Evolutionary conservation across 2,113 vertebrate genomes (phyloP).

Genomic region (Butorides virescens): DNA sequence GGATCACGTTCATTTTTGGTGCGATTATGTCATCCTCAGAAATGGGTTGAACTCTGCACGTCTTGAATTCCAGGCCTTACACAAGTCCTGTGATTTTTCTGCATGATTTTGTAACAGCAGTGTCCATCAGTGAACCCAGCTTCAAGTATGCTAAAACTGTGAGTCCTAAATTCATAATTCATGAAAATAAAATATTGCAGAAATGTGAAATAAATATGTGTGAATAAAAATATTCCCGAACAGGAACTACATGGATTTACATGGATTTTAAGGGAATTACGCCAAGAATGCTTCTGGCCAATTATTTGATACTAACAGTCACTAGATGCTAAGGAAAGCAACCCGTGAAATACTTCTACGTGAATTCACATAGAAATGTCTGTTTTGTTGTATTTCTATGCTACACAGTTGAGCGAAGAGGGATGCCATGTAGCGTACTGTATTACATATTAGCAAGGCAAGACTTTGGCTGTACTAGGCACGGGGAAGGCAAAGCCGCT

Average conservation of each 20-base stretch:
- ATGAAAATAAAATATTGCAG: neutral
- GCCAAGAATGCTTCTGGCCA: neutral
- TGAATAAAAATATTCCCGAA: neutral
- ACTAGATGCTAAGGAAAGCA: neutral
- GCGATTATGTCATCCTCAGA: neutral
- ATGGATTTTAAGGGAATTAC: neutral
- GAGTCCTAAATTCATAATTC: neutral
- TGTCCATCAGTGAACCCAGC: neutral
- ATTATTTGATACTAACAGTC: neutral
- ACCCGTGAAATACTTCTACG: neutral
- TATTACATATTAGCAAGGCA: neutral
- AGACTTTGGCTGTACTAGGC: neutral
- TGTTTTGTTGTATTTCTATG: neutral
- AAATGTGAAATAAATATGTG: neutral
- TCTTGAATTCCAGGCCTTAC: conserved; percentile 34
- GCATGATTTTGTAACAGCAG: neutral
- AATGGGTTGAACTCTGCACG: neutral
- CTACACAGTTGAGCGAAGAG: neutral
- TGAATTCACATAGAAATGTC: neutral
- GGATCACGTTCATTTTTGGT: neutral
- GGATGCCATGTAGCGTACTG: neutral
- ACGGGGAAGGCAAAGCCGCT: neutral
- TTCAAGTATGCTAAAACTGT: neutral
- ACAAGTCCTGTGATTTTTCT: neutral
- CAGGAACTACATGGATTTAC: neutral